Base-by-base conservation (phyloP, 2,888 invertebrate genomes). In the Lamellibrachia satsuma region DNA sequence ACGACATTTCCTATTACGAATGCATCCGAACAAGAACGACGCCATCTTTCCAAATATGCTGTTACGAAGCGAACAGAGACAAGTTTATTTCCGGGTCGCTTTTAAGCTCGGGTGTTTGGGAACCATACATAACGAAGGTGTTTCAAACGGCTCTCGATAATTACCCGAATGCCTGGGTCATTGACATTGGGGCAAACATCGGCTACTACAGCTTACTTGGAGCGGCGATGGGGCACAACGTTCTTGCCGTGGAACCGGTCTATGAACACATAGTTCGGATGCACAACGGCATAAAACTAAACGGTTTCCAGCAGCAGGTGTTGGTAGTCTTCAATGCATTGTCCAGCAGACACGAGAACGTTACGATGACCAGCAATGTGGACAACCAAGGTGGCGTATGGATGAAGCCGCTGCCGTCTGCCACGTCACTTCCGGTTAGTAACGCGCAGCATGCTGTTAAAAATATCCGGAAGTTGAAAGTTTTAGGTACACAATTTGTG, bases 101-200 rank as follows among this genome's bases (percentile, higher is more conserved):
- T 52, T 92, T 94, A 51, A 92, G 94, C 2, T 93, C 93, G 52
- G 95, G 96, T 8, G 92, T 95, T 39, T 96, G 96, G 96, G 96
- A 96, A 92, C 95, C 95, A 9, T 94, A 94, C 90, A 95, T 95
- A 93, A 95, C 95, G 11, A 92, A 92, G 91, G 93, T 95, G 11
- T 95, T 95, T 91, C 94, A 95, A 92, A 93, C 92, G 11, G 95
- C 95, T 22, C 93, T 96, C 52, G 90, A 57, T 9, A 93, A 93
- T 15, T 94, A 94, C 92, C 94, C 94, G 4, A 93, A 94, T 52
- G 94, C 95, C 52, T 93, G 93, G n/a, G 94, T 96, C 0, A 93
- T 96, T 7, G 96, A 96, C 93, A 93, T 96, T 3, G 96, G 96
- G 0, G 96, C 96, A 55, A 96, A 96, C 92, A 95, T 96, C 52